A percentile compares a stretch with the other conserved stretches of the same genome.
Conservation (phyloP, 2,888 invertebrate genomes). For the Trachelus troglodyta region DNA sequence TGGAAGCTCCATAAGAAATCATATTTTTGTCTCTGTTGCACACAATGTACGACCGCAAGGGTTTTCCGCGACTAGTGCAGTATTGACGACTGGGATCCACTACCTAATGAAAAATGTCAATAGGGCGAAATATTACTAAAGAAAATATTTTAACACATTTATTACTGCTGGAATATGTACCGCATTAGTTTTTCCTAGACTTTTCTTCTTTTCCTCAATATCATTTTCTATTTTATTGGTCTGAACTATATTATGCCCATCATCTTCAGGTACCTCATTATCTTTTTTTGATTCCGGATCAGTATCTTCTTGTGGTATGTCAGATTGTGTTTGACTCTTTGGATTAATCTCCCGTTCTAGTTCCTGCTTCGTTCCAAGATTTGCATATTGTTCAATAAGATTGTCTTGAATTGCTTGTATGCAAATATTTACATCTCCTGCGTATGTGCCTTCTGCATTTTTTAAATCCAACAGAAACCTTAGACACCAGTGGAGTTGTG, state of each 20-base stretch:
- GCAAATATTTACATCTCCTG: constrained; percentile 61
- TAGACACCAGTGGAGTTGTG: constrained; percentile 66
- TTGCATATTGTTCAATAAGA: constrained; percentile 62
- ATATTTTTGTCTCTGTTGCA: neutral
- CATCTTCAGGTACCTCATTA: neutral
- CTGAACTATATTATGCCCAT: neutral
- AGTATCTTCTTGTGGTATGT: neutral
- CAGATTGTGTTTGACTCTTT: neutral
- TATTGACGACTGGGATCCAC: neutral
- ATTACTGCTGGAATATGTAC: neutral
- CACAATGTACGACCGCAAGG: neutral
- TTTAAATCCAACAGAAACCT: constrained; percentile 61
- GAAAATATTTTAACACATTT: neutral
- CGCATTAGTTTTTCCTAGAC: neutral
- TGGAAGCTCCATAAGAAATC: neutral
- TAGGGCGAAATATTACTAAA: neutral
- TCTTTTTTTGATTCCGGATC: neutral
- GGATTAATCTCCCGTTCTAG: neutral
- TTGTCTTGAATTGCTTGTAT: constrained; percentile 61
- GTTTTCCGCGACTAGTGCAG: neutral
- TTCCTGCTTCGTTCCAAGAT: constrained; percentile 14
- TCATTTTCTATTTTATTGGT: neutral
- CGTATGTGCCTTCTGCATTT: constrained; percentile 54
- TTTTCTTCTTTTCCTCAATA: constrained; percentile 4
- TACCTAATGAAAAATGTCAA: neutral